A percentile compares a stretch with the other conserved stretches of the same genome.
Conservation (phyloP, 2,113 vertebrate genomes). For the Albula glossodonta region DNA sequence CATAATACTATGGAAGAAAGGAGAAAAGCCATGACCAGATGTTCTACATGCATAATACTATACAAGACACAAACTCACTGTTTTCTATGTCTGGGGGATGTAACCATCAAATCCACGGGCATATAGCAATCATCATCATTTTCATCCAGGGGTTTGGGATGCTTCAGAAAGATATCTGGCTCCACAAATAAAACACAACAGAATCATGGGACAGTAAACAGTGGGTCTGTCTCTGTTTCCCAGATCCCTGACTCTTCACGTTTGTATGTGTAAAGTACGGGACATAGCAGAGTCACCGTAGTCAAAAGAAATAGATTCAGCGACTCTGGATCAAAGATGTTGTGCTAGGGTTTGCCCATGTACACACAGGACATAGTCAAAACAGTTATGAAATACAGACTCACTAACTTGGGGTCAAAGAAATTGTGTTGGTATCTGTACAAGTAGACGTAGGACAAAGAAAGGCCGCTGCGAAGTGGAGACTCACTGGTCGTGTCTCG, state of each 20-base stretch:
- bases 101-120: neutral
- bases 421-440: too few relatives aligned
- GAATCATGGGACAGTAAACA: neutral
- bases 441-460: neutral
- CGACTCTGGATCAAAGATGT: too few relatives aligned
- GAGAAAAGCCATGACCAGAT: neutral
- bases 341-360: too few relatives aligned
- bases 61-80: neutral
- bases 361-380: too few relatives aligned
- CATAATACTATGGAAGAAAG: neutral
- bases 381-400: too few relatives aligned
- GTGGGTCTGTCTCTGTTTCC: too few relatives aligned
- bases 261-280: too few relatives aligned
- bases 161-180: neutral
- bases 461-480: neutral
- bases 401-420: too few relatives aligned
- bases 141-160: neutral
- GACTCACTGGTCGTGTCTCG: slow-evolving; percentile 95
- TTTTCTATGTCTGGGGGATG: neutral
- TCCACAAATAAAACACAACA: neutral
- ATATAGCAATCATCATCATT: neutral
- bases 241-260: too few relatives aligned
- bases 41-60: neutral
- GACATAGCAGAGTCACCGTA: too few relatives aligned
- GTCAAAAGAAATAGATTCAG: too few relatives aligned